These are phyloP conservation scores for Menura novaehollandiae DNA, from an alignment of 2,113 vertebrate species.

Conservation along the genomic window DNA sequence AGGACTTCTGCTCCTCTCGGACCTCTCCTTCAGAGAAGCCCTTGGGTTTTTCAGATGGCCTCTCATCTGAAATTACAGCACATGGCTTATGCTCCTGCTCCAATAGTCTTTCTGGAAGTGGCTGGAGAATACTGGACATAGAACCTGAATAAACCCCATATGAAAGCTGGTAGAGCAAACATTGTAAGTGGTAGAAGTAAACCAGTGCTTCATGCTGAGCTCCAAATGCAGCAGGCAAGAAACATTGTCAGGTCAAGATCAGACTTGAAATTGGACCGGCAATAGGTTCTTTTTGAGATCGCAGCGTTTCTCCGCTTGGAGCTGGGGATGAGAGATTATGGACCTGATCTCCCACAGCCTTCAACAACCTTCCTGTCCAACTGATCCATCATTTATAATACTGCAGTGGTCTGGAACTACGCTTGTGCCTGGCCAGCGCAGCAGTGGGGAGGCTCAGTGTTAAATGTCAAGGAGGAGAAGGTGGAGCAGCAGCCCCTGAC, in stretches of 20 bases:
- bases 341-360: not conserved
- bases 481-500: not conserved
- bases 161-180: not conserved
- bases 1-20: not conserved
- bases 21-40: not conserved
- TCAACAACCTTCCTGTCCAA: not conserved
- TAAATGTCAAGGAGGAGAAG: not conserved
- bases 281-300: not conserved
- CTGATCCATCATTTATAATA: not conserved
- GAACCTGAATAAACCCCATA: not conserved
- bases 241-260: no score
- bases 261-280: not conserved
- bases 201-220: not conserved
- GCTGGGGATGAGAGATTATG: not conserved
- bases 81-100: not conserved
- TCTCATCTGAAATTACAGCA: not conserved
- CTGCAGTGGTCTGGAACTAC: accelerated
- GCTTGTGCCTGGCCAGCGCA: accelerated
- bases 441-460: not conserved
- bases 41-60: not conserved
- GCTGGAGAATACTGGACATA: not conserved
- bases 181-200: accelerated
- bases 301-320: not conserved
- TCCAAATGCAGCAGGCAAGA: not conserved
- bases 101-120: not conserved